These are phyloP conservation scores for Eucriotettix oculatus DNA, from an alignment of 2,888 invertebrate species.

Conservation along the genomic window DNA sequence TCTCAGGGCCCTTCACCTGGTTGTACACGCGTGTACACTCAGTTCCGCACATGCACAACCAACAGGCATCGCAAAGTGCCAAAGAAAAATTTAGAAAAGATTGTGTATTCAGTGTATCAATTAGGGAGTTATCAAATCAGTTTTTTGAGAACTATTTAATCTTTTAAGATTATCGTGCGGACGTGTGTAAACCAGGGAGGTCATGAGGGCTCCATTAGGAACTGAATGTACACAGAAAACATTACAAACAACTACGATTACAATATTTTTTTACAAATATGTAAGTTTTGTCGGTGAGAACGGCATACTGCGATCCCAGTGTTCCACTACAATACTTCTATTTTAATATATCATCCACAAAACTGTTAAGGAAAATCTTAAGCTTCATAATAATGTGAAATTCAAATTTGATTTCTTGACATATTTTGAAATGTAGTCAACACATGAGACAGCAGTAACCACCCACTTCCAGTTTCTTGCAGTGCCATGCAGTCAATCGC, in stretches of 20 bases:
- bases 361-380: too few species aligned
- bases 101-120: background rate
- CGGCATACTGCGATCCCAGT: too few species aligned
- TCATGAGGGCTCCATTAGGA: conserved; percentile 12
- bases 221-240: conserved; percentile 15
- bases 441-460: background rate
- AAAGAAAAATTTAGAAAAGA: conserved; percentile 1
- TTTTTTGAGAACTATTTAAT: background rate
- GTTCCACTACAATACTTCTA: too few species aligned
- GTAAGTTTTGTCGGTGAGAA: conserved; percentile 1
- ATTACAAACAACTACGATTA: conserved; percentile 14
- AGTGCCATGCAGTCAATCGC: conserved; percentile 12
- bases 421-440: too few species aligned
- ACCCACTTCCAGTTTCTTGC: conserved; percentile 3
- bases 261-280: conserved; percentile 9
- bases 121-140: too few species aligned
- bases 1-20: conserved; percentile 21
- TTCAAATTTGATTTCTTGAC: too few species aligned
- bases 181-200: conserved; percentile 14
- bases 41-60: conserved; percentile 7
- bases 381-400: too few species aligned
- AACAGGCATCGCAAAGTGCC: background rate
- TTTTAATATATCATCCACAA: too few species aligned
- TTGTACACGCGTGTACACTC: conserved; percentile 15
- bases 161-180: background rate